phyloP scores from a whole-genome alignment of 2,797 vertebrate genomes.

The Lagorchestes hirsutus region DNA sequence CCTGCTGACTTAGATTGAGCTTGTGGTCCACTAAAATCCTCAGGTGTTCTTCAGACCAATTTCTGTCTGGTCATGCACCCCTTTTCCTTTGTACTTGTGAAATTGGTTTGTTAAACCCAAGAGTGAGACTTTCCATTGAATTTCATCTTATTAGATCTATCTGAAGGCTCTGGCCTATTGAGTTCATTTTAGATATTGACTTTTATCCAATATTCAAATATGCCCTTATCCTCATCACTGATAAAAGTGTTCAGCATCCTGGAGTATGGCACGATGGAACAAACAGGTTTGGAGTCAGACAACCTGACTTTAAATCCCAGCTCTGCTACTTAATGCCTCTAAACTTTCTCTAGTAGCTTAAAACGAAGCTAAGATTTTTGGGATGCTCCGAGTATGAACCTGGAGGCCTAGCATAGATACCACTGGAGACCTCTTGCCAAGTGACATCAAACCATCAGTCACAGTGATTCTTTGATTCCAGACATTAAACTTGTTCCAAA shows the following conservation, averaged over 20 bases:
- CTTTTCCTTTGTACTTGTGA: neutral
- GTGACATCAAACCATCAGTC: neutral
- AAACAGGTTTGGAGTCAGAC: neutral
- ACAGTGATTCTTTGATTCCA: neutral
- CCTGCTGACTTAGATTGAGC: neutral
- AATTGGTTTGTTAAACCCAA: neutral
- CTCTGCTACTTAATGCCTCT: constrained; percentile 32
- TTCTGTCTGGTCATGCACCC: neutral
- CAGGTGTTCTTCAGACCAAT: neutral
- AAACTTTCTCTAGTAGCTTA: neutral
- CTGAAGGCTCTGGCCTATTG: neutral
- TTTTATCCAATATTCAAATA: neutral
- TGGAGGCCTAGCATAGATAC: neutral
- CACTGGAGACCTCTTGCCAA: neutral
- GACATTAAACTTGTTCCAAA: neutral
- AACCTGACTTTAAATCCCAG: constrained; percentile 4
- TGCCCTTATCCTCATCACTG: neutral
- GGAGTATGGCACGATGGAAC: constrained; percentile 2
- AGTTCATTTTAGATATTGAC: neutral
- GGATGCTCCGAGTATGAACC: neutral
- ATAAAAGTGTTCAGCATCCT: neutral
- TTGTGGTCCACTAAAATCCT: neutral
- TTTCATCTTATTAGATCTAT: neutral
- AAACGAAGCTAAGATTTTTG: neutral
- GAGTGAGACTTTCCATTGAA: neutral